A percentile compares a stretch with the other conserved stretches of the same genome.
Evolutionary conservation across 2,888 invertebrate species (phyloP).

Genomic region (Mythimna impura): DNA sequence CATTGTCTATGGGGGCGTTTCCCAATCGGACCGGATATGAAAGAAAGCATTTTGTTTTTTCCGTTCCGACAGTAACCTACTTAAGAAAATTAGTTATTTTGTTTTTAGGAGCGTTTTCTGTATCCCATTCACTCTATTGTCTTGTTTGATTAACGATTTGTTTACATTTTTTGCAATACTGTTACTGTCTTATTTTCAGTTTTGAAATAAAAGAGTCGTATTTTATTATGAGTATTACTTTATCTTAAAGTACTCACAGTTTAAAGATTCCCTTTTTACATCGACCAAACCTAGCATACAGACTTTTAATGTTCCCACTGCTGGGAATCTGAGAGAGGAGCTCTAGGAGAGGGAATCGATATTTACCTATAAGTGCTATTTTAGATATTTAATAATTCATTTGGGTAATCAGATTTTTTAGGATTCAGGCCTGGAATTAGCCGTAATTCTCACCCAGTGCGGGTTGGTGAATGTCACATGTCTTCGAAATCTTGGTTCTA

Average conservation of each 20-base stretch:
- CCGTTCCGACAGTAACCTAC: conserved; percentile 38
- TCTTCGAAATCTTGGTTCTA: no score
- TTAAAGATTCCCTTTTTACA: background rate
- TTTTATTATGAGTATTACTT: background rate
- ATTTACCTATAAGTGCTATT: no score
- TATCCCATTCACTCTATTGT: conserved; percentile 15
- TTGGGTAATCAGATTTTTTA: no score
- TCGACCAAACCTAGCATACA: background rate
- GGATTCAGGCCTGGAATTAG: no score
- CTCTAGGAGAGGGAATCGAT: no score
- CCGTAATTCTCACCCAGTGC: no score
- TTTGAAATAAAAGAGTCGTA: background rate
- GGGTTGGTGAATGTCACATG: no score
- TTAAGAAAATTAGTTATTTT: conserved; percentile 46
- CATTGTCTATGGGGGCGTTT: conserved; percentile 44
- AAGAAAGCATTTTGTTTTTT: conserved; percentile 52
- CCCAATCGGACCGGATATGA: conserved; percentile 52
- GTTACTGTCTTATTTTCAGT: background rate
- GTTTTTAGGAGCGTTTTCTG: conserved; percentile 28
- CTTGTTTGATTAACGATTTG: conserved; percentile 18
- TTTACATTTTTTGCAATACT: background rate
- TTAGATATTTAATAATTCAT: no score
- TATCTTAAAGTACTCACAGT: background rate
- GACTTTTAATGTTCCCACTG: no score
- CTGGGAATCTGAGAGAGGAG: no score